Conservation (phyloP, 2,797 vertebrate genomes). For the Mycteria americana region DNA sequence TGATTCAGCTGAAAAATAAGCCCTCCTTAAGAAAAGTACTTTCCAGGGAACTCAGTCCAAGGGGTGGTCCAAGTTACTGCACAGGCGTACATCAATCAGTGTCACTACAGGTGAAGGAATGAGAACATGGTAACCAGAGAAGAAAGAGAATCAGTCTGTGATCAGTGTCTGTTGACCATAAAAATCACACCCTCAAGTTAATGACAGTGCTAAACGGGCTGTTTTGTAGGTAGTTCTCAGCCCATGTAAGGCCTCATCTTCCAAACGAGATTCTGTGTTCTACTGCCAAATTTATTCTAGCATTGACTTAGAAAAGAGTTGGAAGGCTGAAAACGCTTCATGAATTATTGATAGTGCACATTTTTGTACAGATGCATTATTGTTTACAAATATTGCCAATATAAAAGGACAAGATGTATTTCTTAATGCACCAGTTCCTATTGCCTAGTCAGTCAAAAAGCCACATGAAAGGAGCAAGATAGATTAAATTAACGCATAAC, state of each 20-base stretch:
- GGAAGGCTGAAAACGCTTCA: neutral
- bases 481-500: neutral
- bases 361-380: neutral
- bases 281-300: neutral
- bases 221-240: neutral
- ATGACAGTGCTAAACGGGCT: neutral
- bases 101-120: neutral
- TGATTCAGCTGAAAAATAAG: neutral
- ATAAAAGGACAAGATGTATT: neutral
- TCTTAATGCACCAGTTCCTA: neutral
- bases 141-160: neutral
- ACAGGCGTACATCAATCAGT: neutral
- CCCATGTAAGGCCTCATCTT: neutral
- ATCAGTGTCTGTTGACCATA: neutral
- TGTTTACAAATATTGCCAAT: neutral
- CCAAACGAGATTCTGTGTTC: neutral
- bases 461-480: neutral
- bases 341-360: neutral
- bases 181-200: neutral
- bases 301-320: neutral
- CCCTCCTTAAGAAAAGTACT: neutral
- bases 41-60: neutral
- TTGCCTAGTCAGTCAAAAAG: neutral
- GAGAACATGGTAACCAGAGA: neutral
- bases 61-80: neutral